Evolutionary conservation across 2,113 vertebrate genomes (phyloP).

Genomic region (Tamias sibiricus): DNA sequence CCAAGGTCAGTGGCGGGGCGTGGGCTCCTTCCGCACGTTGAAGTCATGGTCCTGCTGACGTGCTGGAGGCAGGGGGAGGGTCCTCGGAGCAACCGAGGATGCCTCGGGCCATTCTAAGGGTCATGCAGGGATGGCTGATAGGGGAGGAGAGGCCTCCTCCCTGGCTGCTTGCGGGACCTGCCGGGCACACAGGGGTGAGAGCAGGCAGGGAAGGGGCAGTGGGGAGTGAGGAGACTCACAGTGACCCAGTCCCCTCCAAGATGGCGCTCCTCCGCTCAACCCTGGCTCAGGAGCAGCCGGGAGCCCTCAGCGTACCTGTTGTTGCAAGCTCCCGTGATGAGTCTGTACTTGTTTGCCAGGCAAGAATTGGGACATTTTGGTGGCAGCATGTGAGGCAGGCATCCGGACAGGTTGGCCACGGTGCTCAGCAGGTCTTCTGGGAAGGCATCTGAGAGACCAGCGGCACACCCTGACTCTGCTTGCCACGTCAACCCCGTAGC

Average conservation of each 20-base stretch:
- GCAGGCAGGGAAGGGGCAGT: too few relatives aligned
- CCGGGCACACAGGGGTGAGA: too few relatives aligned
- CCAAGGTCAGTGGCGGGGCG: not conserved
- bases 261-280: fast-evolving
- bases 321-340: slow-evolving; percentile 94
- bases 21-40: not conserved
- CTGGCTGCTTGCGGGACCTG: not conserved
- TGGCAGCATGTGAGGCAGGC: slow-evolving; percentile 85
- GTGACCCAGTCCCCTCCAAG: not conserved
- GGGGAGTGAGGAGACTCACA: not conserved
- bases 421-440: slow-evolving; percentile 84
- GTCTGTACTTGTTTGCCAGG: slow-evolving; percentile 89
- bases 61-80: not conserved
- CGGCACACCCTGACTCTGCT: fast-evolving
- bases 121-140: not conserved
- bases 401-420: slow-evolving; percentile 90
- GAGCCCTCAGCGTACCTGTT: slow-evolving; percentile 90
- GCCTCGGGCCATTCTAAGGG: not conserved
- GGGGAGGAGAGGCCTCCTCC: too few relatives aligned
- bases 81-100: not conserved
- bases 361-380: slow-evolving; percentile 86
- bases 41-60: not conserved
- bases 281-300: fast-evolving
- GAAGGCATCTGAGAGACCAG: slow-evolving; percentile 84
- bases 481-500: fast-evolving